Percentiles rank a stretch among this genome's conserved stretches.
Evolutionary conservation across 2,888 invertebrate genomes (phyloP).

Genomic region (Erebia epiphron): DNA sequence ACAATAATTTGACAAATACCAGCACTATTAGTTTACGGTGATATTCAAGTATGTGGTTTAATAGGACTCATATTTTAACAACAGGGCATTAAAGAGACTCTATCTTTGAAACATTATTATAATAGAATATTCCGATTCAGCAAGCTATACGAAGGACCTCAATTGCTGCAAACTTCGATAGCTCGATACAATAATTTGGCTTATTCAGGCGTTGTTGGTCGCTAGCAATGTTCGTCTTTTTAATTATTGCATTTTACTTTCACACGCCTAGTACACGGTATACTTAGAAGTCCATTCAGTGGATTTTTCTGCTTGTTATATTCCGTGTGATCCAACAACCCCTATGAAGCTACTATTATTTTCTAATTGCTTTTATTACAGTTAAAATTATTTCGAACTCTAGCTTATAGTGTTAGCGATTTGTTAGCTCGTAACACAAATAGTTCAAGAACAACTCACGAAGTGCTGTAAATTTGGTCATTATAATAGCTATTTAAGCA

Average conservation of each 20-base stretch:
- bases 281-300: too few species aligned
- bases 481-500: too few species aligned
- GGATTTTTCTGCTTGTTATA: too few species aligned
- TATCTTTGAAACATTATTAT: background rate
- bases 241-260: background rate
- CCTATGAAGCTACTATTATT: too few species aligned
- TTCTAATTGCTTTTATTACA: too few species aligned
- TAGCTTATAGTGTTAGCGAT: too few species aligned
- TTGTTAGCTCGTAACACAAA: too few species aligned
- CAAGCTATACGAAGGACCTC: background rate
- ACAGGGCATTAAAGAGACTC: background rate
- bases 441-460: too few species aligned
- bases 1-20: slow-evolving; percentile 29
- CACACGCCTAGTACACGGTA: background rate
- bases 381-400: too few species aligned
- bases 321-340: too few species aligned
- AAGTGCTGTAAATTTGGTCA: too few species aligned
- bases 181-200: background rate
- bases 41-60: background rate
- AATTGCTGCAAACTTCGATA: too few species aligned
- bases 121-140: background rate
- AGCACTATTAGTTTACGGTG: background rate
- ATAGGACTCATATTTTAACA: background rate
- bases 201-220: background rate
- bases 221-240: background rate